phyloP scores from a whole-genome alignment of 2,797 vertebrate species.

The Nyctalus aviator region DNA sequence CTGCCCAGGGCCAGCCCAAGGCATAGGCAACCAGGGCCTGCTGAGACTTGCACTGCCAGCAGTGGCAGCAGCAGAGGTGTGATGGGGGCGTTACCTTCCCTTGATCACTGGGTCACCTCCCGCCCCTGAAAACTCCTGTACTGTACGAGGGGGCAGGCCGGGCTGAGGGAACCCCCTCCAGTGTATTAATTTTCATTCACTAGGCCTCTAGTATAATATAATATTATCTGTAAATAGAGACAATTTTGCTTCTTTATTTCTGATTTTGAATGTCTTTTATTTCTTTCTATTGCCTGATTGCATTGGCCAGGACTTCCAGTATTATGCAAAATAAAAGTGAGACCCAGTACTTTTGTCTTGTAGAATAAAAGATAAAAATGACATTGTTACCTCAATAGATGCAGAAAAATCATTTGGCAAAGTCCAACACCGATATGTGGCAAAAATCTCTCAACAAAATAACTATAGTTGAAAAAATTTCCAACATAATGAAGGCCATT shows the following conservation, averaged over 20 bases:
- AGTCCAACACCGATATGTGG: not conserved
- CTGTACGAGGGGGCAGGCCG: no score
- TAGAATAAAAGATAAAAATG: not conserved
- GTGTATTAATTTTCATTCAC: no score
- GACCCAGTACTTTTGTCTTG: not conserved
- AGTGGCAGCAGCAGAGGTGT: no score
- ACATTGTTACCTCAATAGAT: not conserved
- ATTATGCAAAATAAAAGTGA: not conserved
- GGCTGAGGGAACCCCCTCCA: no score
- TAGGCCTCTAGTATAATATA: not conserved
- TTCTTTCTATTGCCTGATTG: not conserved
- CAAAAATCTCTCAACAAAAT: not conserved
- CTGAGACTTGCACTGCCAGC: no score
- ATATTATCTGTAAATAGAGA: not conserved
- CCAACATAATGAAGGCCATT: not conserved
- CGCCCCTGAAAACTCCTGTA: no score
- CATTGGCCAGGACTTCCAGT: not conserved
- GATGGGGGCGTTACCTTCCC: no score
- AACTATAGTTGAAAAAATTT: not conserved
- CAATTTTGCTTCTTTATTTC: not conserved
- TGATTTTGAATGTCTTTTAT: not conserved
- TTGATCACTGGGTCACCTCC: no score
- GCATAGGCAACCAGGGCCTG: no score
- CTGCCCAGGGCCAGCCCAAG: no score
- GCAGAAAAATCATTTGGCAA: not conserved